phyloP scores from a whole-genome alignment of 1,140 invertebrate species.

The Drosophila carrolli region DNA sequence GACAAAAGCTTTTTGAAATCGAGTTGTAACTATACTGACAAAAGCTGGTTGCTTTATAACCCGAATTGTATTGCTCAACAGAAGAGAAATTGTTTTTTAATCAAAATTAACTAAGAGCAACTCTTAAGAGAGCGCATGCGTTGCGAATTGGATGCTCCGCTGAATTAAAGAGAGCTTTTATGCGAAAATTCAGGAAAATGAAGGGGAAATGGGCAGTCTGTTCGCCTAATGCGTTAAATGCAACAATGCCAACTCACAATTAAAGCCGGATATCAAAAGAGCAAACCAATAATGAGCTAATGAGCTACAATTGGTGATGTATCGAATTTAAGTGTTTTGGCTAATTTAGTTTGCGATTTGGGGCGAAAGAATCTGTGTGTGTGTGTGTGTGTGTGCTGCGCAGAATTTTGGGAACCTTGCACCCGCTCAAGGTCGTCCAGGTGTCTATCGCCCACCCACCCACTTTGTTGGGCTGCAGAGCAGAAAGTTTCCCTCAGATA shows the following conservation, averaged over 20 bases:
- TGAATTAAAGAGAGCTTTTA: conserved; percentile 30
- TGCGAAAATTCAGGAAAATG: conserved; percentile 7
- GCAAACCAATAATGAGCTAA: conserved; percentile 32
- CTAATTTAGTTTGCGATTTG: conserved; percentile 3
- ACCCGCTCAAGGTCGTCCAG: conserved; percentile 60
- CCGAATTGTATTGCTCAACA: background rate
- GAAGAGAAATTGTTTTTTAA: conserved; percentile 6
- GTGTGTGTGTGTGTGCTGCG: conserved; percentile 1
- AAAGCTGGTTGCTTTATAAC: background rate
- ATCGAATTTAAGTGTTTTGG: conserved; percentile 19
- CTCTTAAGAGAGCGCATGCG: conserved; percentile 15
- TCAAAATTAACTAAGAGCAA: background rate
- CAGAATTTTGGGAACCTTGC: conserved; percentile 33
- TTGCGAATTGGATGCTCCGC: background rate
- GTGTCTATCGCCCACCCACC: conserved; percentile 7
- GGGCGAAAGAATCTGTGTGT: conserved; percentile 8
- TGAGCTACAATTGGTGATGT: conserved; percentile 19
- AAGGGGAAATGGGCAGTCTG: conserved; percentile 5
- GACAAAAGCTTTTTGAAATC: conserved; percentile 24
- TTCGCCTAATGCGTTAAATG: conserved; percentile 43
- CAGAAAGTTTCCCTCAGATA: conserved; percentile 13
- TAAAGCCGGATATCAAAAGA: conserved; percentile 53
- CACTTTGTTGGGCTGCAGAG: conserved; percentile 19
- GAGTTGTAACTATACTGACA: no score
- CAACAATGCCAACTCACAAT: conserved; percentile 48